phyloP scores from a whole-genome alignment of 2,888 invertebrate genomes.

The Dasypogon diadema region DNA sequence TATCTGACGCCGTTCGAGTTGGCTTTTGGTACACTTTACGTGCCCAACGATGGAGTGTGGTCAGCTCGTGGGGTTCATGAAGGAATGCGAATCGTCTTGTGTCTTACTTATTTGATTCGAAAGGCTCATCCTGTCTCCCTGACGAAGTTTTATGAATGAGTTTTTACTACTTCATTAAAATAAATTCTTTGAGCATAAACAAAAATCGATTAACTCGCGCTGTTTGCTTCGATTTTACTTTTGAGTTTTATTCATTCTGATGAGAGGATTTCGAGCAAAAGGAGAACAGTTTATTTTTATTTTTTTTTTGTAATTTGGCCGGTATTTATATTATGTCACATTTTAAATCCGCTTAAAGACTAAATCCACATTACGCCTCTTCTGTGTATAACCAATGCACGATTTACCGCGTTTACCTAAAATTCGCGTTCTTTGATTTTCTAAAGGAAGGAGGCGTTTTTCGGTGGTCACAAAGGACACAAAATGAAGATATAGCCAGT shows the following conservation, averaged over 20 bases:
- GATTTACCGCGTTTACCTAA: too few species aligned
- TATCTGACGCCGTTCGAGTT: constrained; percentile 25
- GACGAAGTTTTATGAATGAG: constrained; percentile 66
- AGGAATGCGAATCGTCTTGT: constrained; percentile 8
- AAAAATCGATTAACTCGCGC: constrained; percentile 33
- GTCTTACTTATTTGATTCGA: constrained; percentile 45
- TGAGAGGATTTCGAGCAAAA: background rate
- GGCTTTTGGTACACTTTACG: background rate
- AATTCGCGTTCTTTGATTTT: too few species aligned
- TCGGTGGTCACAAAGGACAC: too few species aligned
- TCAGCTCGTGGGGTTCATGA: constrained; percentile 39
- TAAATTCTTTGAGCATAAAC: constrained; percentile 51
- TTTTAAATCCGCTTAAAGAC: too few species aligned
- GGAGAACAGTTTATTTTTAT: background rate
- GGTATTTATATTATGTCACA: too few species aligned
- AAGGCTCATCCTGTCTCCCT: constrained; percentile 21
- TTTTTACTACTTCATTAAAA: constrained; percentile 69
- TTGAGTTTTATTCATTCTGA: background rate
- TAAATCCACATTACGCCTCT: too few species aligned
- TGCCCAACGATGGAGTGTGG: constrained; percentile 29
- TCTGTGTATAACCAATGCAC: too few species aligned
- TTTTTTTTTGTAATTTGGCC: too few species aligned
- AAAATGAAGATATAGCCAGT: too few species aligned
- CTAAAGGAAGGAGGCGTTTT: too few species aligned
- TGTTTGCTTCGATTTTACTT: background rate